Evolutionary conservation across 2,113 vertebrate species (phyloP), one percentile per base, ranked within the genome.

Genomic region (Tympanuchus pallidicinctus): DNA sequence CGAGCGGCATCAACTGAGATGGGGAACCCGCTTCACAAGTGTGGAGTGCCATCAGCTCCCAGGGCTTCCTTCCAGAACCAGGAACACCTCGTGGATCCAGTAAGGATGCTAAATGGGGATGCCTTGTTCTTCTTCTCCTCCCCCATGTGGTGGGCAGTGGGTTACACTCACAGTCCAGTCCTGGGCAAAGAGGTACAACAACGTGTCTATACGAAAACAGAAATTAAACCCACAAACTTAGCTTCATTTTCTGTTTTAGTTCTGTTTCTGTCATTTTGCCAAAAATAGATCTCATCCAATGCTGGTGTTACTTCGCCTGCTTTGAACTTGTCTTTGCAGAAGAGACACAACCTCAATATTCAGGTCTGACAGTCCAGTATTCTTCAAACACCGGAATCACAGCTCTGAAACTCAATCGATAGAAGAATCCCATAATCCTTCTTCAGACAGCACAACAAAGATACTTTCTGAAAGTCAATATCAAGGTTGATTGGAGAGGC

Each of bases 371-470:
- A 57, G 64, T 36, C 75, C 67, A n/a, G 43, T n/a, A 63, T 22
- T 71, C 70, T 47, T 50, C 81, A 76, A 70, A n/a, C 47, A 30
- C 59, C 27, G 79, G 69, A 82, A 92, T 72, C 43, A 32, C 25
- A 54, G 57, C 54, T 92, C 54, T 78, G 81, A 89, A 90, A 82
- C 14, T 45, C 3, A 9, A 38, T 76, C 90, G 38, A 73, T 76
- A 86, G 34, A 43, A 82, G 67, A 92, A 92, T 56, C 88, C 38
- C 13, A 34, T 93, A 91, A 94, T 82, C 84, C 86, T 47, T 22
- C 76, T 89, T 93, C 60, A 60, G 89, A 63, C 5, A 87, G 74
- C 78, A 59, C 67, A 85, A 76, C 5, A 16, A 36, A 83, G 60
- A 56, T 65, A 70, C 21, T 59, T 92, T 78, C 75, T 63, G 72